Evolutionary conservation across 2,888 invertebrate genomes (phyloP), one percentile per base, ranked within the genome.

Genomic region (Eudemis profundana): DNA sequence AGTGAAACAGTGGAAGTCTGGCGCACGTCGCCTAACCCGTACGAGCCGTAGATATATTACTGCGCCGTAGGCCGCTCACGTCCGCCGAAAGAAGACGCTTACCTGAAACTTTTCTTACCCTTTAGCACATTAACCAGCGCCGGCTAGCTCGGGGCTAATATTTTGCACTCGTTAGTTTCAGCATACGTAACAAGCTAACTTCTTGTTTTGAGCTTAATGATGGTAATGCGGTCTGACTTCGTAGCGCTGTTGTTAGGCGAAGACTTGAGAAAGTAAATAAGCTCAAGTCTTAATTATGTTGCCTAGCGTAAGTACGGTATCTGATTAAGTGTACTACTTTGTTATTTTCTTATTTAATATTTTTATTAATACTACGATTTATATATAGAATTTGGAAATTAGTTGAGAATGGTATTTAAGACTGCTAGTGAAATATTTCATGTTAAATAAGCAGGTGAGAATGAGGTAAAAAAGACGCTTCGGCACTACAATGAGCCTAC

Each of bases 61-160:
- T 4, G 57, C 81, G 78, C 73, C 73, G 83, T 80, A 91, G 79
- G 84, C 91, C 61, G 83, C 77, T 88, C 91, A 91, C 91, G 91
- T 90, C 69, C 76, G 76, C 72, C 78, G 78, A 84, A 84, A 86
- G 89, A 89, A 90, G 88, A 86, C 89, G 90, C 90, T 89, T 88
- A 90, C 90, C 89, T 89, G 89, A 88, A 90, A 89, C 85, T 90
- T 89, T 89, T 85, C 84, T 78, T 87, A 86, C 85, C 89, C 86
- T 87, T 90, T 88, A 87, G 86, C 89, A 86, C 90, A 90, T 91
- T 91, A 90, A 85, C 83, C 78, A 72, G 74, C 75, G 80, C 77
- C 72, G 72, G 72, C 75, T 69, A 71, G 75, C 59, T 46, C 38
- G 27, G 40, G 53, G 64, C 64, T 53, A 46, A 60, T 65, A 65